A percentile compares a stretch with the other conserved stretches of the same genome.
These are phyloP conservation scores for Coregonus suidteri DNA, from an alignment of 2,797 vertebrate species.

Conservation along the genomic window DNA sequence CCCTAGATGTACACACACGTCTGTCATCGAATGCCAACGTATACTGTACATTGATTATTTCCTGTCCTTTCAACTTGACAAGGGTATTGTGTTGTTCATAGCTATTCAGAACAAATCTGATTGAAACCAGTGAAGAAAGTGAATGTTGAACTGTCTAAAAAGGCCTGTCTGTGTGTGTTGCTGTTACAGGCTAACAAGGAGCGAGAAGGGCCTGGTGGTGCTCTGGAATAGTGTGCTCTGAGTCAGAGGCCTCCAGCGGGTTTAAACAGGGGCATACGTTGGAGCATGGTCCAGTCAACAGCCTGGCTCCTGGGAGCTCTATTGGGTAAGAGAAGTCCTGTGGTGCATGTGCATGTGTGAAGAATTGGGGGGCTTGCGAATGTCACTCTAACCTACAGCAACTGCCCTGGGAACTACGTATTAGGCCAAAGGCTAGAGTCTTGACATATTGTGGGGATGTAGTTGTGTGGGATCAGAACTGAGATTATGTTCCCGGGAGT, in stretches of 20 bases:
- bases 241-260: background rate
- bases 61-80: background rate
- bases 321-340: constrained; percentile 44
- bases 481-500: background rate
- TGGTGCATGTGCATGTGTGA: background rate
- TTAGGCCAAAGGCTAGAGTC: background rate
- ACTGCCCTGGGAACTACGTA: background rate
- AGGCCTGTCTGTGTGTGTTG: background rate
- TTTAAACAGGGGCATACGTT: background rate
- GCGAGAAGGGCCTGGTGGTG: background rate
- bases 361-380: background rate
- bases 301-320: constrained; percentile 29
- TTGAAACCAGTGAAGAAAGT: background rate
- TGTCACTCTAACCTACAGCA: background rate
- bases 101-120: background rate
- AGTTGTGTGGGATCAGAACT: background rate
- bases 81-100: background rate
- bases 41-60: background rate
- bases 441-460: background rate
- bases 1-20: too few species aligned
- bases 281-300: constrained; percentile 36
- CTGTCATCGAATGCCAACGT: background rate
- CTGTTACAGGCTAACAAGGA: background rate
- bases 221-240: background rate
- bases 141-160: background rate